Conservation (phyloP, 2,888 invertebrate species). For the Aleiodes testaceus region DNA sequence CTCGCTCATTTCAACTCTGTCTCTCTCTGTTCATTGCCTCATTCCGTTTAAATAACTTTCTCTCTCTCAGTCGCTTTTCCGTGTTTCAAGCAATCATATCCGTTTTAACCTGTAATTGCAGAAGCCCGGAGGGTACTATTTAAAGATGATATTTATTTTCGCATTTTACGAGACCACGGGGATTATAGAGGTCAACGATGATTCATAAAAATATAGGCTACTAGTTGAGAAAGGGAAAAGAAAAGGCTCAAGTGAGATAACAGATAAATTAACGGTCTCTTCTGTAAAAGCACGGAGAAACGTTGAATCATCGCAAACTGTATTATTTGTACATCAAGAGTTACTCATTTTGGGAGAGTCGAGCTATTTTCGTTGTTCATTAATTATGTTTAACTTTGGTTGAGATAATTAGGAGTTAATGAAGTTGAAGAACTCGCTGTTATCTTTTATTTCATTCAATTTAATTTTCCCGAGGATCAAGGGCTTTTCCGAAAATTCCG, state of each 20-base stretch:
- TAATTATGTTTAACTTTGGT: no score
- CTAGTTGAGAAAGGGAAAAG: neutral
- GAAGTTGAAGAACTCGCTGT: no score
- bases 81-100: constrained; percentile 56
- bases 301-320: constrained; percentile 12
- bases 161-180: constrained; percentile 52
- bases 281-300: constrained; percentile 1
- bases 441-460: no score
- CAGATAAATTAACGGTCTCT: neutral
- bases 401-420: no score
- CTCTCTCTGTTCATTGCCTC: neutral
- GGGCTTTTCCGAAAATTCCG: no score
- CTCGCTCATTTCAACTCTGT: constrained; percentile 24
- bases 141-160: constrained; percentile 60
- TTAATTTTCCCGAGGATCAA: no score
- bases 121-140: constrained; percentile 48
- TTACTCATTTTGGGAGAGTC: no score
- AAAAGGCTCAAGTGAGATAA: constrained; percentile 23
- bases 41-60: neutral
- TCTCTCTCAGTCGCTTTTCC: constrained; percentile 41
- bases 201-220: constrained; percentile 19
- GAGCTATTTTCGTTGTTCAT: no score
- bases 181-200: constrained; percentile 28
- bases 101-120: constrained; percentile 64
- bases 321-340: neutral